These are phyloP conservation scores for Iguana delicatissima DNA, from an alignment of 2,797 vertebrate species.

Conservation along the genomic window DNA sequence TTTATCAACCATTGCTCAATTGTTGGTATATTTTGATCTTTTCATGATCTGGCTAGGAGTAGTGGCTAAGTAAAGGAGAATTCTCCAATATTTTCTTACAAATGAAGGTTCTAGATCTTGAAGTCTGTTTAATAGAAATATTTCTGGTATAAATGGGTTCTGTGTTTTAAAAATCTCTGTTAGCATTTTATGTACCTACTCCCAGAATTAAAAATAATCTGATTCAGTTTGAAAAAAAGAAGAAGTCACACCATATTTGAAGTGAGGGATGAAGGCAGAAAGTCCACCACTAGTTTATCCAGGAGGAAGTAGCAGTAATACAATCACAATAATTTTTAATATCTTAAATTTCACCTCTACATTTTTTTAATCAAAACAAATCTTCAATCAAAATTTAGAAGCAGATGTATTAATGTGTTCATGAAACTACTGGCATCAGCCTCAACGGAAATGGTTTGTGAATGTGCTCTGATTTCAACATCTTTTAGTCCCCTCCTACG, in stretches of 20 bases:
- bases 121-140: too few species aligned
- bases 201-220: too few species aligned
- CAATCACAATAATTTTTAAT: background rate
- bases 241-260: background rate
- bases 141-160: too few species aligned
- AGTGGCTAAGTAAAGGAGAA: too few species aligned
- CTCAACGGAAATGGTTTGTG: background rate
- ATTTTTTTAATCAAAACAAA: slow-evolving; percentile 16
- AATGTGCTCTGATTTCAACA: background rate
- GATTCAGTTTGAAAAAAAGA: background rate
- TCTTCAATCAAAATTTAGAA: background rate
- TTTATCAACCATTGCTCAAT: too few species aligned
- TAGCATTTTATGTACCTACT: too few species aligned
- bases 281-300: background rate
- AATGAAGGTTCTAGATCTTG: too few species aligned
- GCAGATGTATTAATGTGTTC: background rate
- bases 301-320: background rate
- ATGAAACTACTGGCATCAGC: background rate
- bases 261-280: background rate
- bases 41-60: too few species aligned
- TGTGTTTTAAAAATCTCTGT: too few species aligned
- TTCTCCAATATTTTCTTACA: too few species aligned
- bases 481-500: background rate
- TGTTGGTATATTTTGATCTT: too few species aligned
- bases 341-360: background rate